A percentile compares a stretch with the other conserved stretches of the same genome.
phyloP scores from a whole-genome alignment of 1,140 invertebrate genomes.

The Lordiphosa stackelbergi region DNA sequence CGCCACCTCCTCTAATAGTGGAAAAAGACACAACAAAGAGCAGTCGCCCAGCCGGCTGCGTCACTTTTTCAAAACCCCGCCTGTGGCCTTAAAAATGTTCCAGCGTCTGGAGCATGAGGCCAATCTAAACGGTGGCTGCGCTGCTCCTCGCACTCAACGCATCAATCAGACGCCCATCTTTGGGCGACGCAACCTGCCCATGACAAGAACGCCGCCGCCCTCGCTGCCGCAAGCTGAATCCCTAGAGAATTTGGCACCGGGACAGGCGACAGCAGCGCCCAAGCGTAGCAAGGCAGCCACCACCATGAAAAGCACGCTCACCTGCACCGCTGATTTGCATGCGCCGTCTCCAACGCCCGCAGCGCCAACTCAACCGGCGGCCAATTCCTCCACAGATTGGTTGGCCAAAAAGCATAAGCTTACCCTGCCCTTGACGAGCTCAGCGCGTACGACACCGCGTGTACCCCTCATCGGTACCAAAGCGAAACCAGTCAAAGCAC shows the following conservation, averaged over 20 bases:
- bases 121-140: slow-evolving; percentile 21
- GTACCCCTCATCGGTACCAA: slow-evolving; percentile 15
- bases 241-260: slow-evolving; percentile 47
- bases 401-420: slow-evolving; percentile 56
- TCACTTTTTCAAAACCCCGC: slow-evolving; percentile 70
- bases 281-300: slow-evolving; percentile 37
- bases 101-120: slow-evolving; percentile 65
- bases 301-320: not conserved
- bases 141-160: slow-evolving; percentile 43
- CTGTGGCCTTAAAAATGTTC: slow-evolving; percentile 70
- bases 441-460: slow-evolving; percentile 13
- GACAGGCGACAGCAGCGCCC: slow-evolving; percentile 21
- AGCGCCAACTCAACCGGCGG: not conserved
- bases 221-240: slow-evolving; percentile 59
- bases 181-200: slow-evolving; percentile 41
- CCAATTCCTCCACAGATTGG: slow-evolving; percentile 19
- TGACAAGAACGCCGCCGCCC: not conserved
- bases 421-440: slow-evolving; percentile 21
- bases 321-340: slow-evolving; percentile 18
- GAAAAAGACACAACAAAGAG: not conserved
- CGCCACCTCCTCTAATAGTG: not conserved
- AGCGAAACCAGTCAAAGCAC: slow-evolving; percentile 20
- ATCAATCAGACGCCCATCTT: slow-evolving; percentile 76
- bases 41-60: slow-evolving; percentile 26
- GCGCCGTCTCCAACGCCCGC: slow-evolving; percentile 2